Conservation (phyloP, 2,888 invertebrate species). For the Melipona beecheii region DNA sequence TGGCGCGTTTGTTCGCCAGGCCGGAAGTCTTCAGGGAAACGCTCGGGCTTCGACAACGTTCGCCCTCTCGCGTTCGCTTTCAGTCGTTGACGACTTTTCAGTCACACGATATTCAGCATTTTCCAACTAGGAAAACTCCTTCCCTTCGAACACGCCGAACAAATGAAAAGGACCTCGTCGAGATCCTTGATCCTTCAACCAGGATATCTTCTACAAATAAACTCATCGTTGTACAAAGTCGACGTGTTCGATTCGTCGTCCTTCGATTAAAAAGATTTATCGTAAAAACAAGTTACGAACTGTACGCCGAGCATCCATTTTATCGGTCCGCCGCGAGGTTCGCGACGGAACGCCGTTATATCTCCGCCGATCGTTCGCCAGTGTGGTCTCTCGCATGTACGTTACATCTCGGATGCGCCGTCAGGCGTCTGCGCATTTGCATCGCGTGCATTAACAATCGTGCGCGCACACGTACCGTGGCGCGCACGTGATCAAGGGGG, state of each 20-base stretch:
- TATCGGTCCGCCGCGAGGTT: constrained; percentile 6
- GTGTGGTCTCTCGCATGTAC: constrained; percentile 46
- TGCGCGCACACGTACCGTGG: constrained; percentile 14
- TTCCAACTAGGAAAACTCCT: too few relatives aligned
- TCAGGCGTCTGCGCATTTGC: constrained; percentile 61
- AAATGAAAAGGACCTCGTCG: too few relatives aligned
- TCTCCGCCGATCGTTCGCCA: constrained; percentile 45
- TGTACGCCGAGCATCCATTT: constrained; percentile 7
- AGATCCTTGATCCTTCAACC: too few relatives aligned
- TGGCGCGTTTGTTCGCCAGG: background rate
- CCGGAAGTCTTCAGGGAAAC: background rate
- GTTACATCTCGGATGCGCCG: constrained; percentile 34
- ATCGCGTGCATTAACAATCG: constrained; percentile 44
- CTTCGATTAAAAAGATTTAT: too few relatives aligned
- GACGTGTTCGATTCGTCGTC: too few relatives aligned
- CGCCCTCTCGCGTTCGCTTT: background rate
- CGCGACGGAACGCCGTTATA: constrained; percentile 49
- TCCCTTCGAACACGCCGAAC: too few relatives aligned
- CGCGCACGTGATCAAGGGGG: constrained; percentile 31
- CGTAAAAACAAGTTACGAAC: too few relatives aligned
- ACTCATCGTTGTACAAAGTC: too few relatives aligned
- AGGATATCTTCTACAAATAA: too few relatives aligned
- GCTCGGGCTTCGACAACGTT: background rate
- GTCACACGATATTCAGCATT: too few relatives aligned
- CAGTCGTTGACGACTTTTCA: background rate